Percentiles rank a stretch among this genome's conserved stretches.
phyloP scores from a whole-genome alignment of 2,113 vertebrate genomes.

The Micronycteris hirsuta region DNA sequence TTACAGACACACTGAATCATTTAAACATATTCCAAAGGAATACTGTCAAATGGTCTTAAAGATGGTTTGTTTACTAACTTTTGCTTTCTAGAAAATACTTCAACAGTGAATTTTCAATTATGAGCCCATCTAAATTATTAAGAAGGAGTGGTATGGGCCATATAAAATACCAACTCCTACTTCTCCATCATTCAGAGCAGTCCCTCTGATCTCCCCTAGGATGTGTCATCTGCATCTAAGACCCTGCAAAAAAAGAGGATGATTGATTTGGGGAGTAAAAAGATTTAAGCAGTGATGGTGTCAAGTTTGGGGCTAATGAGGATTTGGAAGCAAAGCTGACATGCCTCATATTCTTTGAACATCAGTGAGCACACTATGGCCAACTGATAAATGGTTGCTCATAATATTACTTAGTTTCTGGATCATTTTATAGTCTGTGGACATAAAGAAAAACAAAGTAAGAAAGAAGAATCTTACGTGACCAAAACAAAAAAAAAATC shows the following conservation, averaged over 20 bases:
- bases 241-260: neutral
- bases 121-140: neutral
- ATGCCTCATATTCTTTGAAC: neutral
- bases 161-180: neutral
- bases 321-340: neutral
- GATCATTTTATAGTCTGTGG: neutral
- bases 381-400: neutral
- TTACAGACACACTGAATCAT: neutral
- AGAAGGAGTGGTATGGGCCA: neutral
- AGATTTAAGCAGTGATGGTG: neutral
- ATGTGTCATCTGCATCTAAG: neutral
- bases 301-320: neutral
- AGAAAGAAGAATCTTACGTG: neutral
- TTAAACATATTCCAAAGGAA: slow-evolving; percentile 2
- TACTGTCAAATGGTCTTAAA: neutral
- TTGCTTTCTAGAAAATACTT: slow-evolving; percentile 2
- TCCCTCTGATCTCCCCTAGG: neutral
- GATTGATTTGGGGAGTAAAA: neutral
- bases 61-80: neutral
- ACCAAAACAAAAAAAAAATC: neutral
- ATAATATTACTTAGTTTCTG: neutral
- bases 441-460: neutral
- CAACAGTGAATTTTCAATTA: neutral
- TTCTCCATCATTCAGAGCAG: neutral
- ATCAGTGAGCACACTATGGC: neutral